Conservation (phyloP, 1,140 invertebrate genomes). For the Glossosoma conforme region DNA sequence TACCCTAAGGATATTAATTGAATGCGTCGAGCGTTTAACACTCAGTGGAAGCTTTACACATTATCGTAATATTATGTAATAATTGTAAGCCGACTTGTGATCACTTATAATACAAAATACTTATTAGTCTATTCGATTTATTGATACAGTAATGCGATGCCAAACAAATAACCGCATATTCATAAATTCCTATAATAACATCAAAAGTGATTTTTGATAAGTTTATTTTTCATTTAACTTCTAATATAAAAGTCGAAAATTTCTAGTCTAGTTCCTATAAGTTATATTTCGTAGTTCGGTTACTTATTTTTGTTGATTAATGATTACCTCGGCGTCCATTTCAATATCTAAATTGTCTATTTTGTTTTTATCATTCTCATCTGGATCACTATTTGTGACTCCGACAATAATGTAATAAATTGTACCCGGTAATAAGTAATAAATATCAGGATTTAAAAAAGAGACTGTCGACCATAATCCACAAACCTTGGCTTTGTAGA, state of each 20-base stretch:
- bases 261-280: constrained; percentile 8
- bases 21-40: no score
- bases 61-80: no score
- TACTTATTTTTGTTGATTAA: background rate
- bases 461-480: no score
- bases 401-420: no score
- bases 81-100: no score
- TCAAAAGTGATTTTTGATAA: background rate
- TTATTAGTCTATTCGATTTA: background rate
- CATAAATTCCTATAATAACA: background rate
- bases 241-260: constrained; percentile 9
- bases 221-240: background rate
- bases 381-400: no score
- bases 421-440: no score
- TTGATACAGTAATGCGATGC: constrained; percentile 1
- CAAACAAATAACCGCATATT: background rate
- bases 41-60: no score
- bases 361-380: no score
- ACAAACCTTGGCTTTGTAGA: no score
- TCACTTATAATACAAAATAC: background rate
- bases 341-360: no score
- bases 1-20: constrained; percentile 10
- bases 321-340: background rate
- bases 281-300: background rate
- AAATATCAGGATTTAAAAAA: no score